phyloP scores from a whole-genome alignment of 2,888 invertebrate species.

The Allygus modestus region DNA sequence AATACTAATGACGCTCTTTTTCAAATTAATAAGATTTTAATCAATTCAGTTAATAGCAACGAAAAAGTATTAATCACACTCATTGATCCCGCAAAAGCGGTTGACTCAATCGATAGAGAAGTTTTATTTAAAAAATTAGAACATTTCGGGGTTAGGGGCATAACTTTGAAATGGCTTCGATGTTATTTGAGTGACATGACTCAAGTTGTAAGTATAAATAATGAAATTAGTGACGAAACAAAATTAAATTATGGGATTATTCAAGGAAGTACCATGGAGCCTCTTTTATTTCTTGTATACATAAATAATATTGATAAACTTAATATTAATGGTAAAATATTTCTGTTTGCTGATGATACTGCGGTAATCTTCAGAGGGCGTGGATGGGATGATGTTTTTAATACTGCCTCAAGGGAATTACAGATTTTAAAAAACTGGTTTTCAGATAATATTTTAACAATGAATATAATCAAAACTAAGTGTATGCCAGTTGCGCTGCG shows the following conservation, averaged over 20 bases:
- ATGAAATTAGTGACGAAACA: background rate
- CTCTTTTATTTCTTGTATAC: background rate
- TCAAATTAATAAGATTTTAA: background rate
- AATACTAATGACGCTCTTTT: background rate
- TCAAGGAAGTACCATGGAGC: background rate
- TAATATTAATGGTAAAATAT: background rate
- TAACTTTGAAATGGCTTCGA: background rate
- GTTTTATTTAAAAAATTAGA: background rate
- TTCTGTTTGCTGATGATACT: background rate
- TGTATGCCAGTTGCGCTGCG: no score
- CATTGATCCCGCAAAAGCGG: background rate
- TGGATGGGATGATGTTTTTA: background rate
- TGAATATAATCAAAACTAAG: background rate
- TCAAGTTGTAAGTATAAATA: background rate
- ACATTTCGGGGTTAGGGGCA: background rate
- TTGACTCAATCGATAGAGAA: background rate
- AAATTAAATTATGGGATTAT: background rate
- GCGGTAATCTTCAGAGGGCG: background rate
- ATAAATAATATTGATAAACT: constrained; percentile 2
- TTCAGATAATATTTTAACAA: background rate
- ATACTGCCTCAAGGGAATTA: background rate
- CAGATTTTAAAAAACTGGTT: background rate
- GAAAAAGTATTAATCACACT: background rate
- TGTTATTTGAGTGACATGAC: background rate
- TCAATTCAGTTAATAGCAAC: background rate